phyloP scores from a whole-genome alignment of 64 coral and sea anemone genomes.

The Astreopora myriophthalma region DNA sequence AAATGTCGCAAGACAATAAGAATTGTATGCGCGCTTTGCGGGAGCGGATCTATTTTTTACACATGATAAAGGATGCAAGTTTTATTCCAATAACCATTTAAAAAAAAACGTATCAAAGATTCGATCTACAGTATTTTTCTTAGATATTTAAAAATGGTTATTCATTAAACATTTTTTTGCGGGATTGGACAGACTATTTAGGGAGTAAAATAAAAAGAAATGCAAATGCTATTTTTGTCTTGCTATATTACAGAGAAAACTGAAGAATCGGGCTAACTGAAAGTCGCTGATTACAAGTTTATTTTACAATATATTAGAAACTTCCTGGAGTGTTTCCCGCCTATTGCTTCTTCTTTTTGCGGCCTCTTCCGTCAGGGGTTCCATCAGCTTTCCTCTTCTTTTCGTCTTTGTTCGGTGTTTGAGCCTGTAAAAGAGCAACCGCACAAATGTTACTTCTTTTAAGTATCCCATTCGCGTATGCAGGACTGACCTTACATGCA shows the following conservation, averaged over 20 bases:
- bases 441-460: no score
- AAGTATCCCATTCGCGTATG: no score
- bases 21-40: no score
- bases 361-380: constrained; percentile 91
- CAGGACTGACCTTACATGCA: no score
- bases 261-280: not conserved
- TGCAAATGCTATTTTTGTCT: no score
- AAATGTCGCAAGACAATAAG: no score
- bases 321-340: not conserved
- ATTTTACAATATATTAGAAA: not conserved
- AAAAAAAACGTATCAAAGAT: not conserved
- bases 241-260: constrained; percentile 13
- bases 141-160: no score
- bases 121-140: not conserved
- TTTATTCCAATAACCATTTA: not conserved
- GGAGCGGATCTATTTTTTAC: no score
- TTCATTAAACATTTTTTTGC: no score
- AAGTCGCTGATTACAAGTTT: not conserved
- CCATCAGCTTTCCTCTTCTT: constrained; percentile 97
- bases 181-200: not conserved
- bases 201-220: not conserved
- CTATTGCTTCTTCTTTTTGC: constrained; percentile 93
- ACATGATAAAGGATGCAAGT: not conserved
- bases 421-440: not conserved
- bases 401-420: constrained; percentile 53